These are phyloP conservation scores for Crotalus tigris DNA, from an alignment of 2,113 vertebrate genomes.

Conservation along the genomic window DNA sequence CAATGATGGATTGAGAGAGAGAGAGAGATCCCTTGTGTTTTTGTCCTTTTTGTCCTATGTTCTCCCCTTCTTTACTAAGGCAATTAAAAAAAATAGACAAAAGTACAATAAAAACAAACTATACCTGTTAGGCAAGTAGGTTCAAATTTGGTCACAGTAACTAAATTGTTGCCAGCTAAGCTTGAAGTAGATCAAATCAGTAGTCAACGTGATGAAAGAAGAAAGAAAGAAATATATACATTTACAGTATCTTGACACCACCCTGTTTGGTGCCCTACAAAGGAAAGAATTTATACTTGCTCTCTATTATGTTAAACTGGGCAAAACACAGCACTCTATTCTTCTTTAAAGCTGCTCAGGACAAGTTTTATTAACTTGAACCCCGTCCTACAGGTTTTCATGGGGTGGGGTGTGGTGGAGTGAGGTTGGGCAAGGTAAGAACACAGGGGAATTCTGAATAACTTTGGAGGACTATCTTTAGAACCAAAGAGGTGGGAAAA, in stretches of 20 bases:
- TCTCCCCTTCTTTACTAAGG: background rate
- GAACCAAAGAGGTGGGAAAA: background rate
- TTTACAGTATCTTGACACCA: background rate
- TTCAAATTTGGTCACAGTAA: background rate
- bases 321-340: background rate
- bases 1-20: background rate
- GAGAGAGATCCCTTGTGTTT: background rate
- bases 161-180: background rate
- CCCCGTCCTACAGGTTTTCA: background rate
- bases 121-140: background rate
- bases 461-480: background rate
- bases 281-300: background rate
- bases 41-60: background rate
- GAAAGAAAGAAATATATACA: background rate
- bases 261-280: background rate
- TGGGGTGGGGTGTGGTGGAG: background rate
- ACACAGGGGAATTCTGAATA: background rate
- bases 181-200: background rate
- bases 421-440: background rate
- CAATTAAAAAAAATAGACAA: background rate
- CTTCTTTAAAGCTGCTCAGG: background rate
- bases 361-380: background rate
- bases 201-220: background rate
- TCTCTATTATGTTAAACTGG: background rate
- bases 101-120: background rate